Percentiles rank a stretch among this genome's conserved stretches.
phyloP scores from a whole-genome alignment of 64 coral and sea anemone genomes.

The Stylophora pistillata region DNA sequence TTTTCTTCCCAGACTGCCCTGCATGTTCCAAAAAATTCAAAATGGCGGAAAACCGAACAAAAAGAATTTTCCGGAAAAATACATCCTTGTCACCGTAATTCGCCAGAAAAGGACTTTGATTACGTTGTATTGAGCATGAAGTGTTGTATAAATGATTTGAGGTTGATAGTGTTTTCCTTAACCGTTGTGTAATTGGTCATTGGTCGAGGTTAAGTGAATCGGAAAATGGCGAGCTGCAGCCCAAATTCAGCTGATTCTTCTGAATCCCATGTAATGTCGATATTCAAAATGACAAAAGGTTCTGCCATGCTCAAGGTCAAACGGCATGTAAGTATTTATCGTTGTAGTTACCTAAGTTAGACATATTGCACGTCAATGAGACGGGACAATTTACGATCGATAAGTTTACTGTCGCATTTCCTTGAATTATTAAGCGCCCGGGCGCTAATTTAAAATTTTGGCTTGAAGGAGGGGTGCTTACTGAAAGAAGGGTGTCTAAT shows the following conservation, averaged over 20 bases:
- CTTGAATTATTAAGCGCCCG: too few relatives aligned
- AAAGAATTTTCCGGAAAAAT: neutral
- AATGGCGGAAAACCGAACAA: conserved; percentile 1
- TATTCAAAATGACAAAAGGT: conserved; percentile 34
- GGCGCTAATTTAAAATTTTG: too few relatives aligned
- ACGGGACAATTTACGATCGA: too few relatives aligned
- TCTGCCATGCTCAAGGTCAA: conserved; percentile 32
- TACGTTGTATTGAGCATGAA: neutral
- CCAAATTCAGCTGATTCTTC: neutral
- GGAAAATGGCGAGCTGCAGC: neutral
- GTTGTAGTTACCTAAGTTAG: neutral
- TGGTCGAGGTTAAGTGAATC: too few relatives aligned
- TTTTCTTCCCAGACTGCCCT: conserved; percentile 31
- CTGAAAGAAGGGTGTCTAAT: too few relatives aligned
- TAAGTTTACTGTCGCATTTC: too few relatives aligned
- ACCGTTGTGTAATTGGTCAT: neutral
- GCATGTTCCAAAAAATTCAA: neutral
- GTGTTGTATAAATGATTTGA: neutral
- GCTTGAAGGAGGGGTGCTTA: too few relatives aligned
- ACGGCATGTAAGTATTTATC: conserved; percentile 29
- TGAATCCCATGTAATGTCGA: neutral
- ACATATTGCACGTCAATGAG: neutral
- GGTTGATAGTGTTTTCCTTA: neutral
- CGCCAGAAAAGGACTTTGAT: neutral
- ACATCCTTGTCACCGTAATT: neutral